Base-by-base conservation (phyloP, 2,113 vertebrate species). In the Todiramphus chloris region DNA sequence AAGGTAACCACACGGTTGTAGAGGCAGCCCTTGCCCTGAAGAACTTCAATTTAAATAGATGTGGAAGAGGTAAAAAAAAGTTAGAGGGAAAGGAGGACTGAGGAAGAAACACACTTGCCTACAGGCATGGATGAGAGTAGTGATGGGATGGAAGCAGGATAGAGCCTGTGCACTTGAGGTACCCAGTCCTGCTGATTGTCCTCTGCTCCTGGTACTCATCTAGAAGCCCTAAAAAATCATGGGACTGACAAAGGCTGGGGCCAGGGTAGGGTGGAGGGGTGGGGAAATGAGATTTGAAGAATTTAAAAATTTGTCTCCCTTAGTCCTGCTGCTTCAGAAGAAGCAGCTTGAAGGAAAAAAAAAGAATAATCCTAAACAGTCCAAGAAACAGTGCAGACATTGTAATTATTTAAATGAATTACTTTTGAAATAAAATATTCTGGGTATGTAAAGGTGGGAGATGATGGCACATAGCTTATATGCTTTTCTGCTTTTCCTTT, bases 241-340 rank as follows among this genome's bases (percentile, higher is more conserved):
- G 6, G n/a, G n/a, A 15, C 5, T 50, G n/a, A 18, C 1, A 12
- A 16, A 35, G 37, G 37, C 13, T 5, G 2, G 7, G 3, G 44
- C 15, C 15, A 4, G 7, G 0, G 0, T 5, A 37, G 37, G 37
- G 37, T 37, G 37, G 37, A 37, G 37, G 37, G n/a, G 19, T 9
- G 18, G 33, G 13, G 10, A 4, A 17, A 10, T 33, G 31, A 31
- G 7, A 75, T 33, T 4, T 25, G 33, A 53, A 62, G 9, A 11
- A 31, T 11, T 58, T 31, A 41, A 84, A 68, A 72, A 18, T 3
- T 63, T 35, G 3, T 51, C 18, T 86, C 16, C 31, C 0, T 0
- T 56, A 37, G 55, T 77, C 16, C 16, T 44, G 4, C 4, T 63
- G 21, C 37, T 82, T 62, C 20, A 44, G 59, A 78, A 66, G 46